Evolutionary conservation across 2,888 invertebrate genomes (phyloP), one percentile per base, ranked within the genome.

Genomic region (Heteromurus nitidus): DNA sequence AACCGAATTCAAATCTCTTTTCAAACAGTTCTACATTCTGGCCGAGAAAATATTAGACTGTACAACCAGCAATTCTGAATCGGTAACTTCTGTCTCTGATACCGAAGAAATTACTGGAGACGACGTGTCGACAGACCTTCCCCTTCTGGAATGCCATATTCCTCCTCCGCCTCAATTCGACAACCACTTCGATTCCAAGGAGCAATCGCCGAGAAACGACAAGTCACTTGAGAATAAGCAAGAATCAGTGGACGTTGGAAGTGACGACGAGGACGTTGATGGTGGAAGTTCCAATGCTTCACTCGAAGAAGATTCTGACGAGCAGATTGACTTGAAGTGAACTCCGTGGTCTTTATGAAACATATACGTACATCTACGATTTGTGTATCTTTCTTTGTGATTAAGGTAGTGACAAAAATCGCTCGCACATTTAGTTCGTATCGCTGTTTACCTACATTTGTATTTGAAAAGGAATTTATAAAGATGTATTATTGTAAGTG

Each of bases 131-230:
- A n/a, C 55, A 5, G 72, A 70, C 11, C 55, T 64, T 18, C 58
- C 58, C 3, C 28, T 68, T 2, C n/a, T 60, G 26, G 77, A 79
- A 26, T 62, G 13, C 28, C 65, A 68, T 28, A 72, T 72, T 16
- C 79, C 79, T 2, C 72, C 79, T 7, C 79, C 79, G 1, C 79
- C 79, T 2, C 72, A 53, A 0, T 55, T 79, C 42, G 79, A 72
- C 24, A 72, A 70, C 22, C 31, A 76, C 42, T 53, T 30, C 11
- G 64, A 64, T 7, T 3, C 18, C 44, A 50, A 60, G 20, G 13
- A 60, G n/a, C 26, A 36, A 36, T 72, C 67, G 1, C 42, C 58
- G 5, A 67, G 26, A 47, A 73, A 47, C 26, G 53, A 73, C 18
- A 64, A 36, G 2, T 67, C 75, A 20, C 55, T 75, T 1, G 47